These are phyloP conservation scores for Rhinoderma darwinii DNA, from an alignment of 2,113 vertebrate genomes.

Conservation along the genomic window DNA sequence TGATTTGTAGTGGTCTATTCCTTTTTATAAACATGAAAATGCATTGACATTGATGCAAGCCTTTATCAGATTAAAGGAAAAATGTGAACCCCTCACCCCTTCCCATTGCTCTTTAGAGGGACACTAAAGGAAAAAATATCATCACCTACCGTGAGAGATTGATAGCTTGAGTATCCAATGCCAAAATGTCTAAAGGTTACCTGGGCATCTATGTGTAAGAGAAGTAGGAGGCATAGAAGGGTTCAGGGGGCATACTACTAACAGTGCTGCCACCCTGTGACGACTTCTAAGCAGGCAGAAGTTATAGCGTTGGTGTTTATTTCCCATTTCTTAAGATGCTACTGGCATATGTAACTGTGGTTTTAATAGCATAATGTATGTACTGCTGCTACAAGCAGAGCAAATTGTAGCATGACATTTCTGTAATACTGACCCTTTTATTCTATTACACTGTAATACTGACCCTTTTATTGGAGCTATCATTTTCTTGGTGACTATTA, in stretches of 20 bases:
- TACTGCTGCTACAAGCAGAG: background rate
- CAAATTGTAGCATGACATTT: background rate
- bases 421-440: background rate
- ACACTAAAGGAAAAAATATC: background rate
- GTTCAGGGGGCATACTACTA: background rate
- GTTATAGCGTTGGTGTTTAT: background rate
- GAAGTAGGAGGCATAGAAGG: background rate
- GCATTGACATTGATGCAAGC: background rate
- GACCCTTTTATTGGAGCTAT: background rate
- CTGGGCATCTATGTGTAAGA: background rate
- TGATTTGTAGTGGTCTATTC: background rate
- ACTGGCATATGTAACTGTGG: background rate
- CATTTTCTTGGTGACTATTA: background rate
- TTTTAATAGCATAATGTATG: background rate
- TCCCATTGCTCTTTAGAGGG: background rate
- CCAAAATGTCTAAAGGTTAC: background rate
- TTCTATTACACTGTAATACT: background rate
- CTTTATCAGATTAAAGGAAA: background rate
- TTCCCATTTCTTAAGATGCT: too few relatives aligned
- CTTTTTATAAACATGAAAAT: background rate
- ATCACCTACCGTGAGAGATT: background rate
- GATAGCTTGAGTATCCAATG: background rate
- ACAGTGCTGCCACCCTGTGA: background rate
- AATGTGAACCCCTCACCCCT: background rate
- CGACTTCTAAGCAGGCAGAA: background rate